Evolutionary conservation across 2,888 invertebrate species (phyloP).

Genomic region (Patella caerulea): DNA sequence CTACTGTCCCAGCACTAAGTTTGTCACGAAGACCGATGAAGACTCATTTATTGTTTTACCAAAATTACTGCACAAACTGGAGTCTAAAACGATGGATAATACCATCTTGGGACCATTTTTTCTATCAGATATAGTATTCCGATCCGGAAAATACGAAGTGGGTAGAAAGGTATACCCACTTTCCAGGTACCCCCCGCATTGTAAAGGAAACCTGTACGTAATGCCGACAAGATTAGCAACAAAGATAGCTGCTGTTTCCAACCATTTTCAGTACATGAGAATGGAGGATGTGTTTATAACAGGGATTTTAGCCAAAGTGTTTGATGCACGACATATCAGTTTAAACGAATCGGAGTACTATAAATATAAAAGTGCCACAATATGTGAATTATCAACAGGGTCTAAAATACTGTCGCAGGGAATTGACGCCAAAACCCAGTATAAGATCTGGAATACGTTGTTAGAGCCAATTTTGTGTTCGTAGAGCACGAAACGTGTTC

Average conservation of each 20-base stretch:
- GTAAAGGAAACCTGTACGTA: conserved; percentile 48
- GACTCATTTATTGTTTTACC: conserved; percentile 27
- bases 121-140: conserved; percentile 31
- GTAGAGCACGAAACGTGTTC: too few species aligned
- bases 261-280: conserved; percentile 49
- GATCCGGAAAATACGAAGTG: conserved; percentile 42
- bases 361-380: too few species aligned
- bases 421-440: too few species aligned
- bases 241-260: conserved; percentile 41
- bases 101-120: conserved; percentile 43
- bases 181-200: conserved; percentile 47
- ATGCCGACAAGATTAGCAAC: conserved; percentile 46
- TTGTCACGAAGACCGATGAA: conserved; percentile 21
- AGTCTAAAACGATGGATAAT: conserved; percentile 25
- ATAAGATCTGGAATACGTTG: too few species aligned
- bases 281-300: conserved; percentile 60
- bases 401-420: too few species aligned
- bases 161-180: conserved; percentile 38
- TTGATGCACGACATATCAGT: conserved; percentile 38
- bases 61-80: conserved; percentile 13
- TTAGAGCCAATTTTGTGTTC: too few species aligned
- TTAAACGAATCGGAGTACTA: background rate
- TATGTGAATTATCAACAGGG: too few species aligned
- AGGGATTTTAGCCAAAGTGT: conserved; percentile 48
- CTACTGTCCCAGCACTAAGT: background rate